phyloP scores from a whole-genome alignment of 2,113 vertebrate species.

The Heptranchias perlo region DNA sequence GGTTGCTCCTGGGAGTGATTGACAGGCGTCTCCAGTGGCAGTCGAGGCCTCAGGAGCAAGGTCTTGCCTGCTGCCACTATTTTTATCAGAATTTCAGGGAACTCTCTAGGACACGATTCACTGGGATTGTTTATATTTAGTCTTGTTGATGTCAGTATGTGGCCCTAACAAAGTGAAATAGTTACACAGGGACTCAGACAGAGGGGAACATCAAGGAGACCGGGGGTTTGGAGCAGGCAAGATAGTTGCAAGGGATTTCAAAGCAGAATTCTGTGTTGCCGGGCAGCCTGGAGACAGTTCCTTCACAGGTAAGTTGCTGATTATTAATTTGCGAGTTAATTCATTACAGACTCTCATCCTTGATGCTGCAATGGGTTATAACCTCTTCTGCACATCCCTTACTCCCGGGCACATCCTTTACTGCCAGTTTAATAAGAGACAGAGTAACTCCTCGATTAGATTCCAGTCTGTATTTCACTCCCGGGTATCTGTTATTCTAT shows the following conservation, averaged over 20 bases:
- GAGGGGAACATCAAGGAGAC: not conserved
- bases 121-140: conserved; percentile 53
- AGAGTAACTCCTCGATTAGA: not conserved
- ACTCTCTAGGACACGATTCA: conserved; percentile 53
- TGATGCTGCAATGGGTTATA: not conserved
- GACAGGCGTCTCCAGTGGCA: conserved; percentile 43
- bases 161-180: conserved; percentile 29
- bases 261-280: not conserved
- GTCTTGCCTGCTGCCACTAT: conserved; percentile 60
- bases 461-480: no score
- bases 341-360: not conserved
- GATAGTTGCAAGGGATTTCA: not conserved
- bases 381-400: not conserved
- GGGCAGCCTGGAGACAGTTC: not conserved
- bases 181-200: conserved; percentile 27
- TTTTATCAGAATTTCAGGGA: conserved; percentile 84
- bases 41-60: conserved; percentile 42
- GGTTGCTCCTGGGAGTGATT: conserved; percentile 41
- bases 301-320: conserved; percentile 14
- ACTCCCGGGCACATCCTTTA: not conserved
- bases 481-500: no score
- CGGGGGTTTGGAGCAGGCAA: not conserved
- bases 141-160: conserved; percentile 48
- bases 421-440: no score
- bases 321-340: not conserved